Evolutionary conservation across 2,888 invertebrate species (phyloP), one percentile per base, ranked within the genome.

Genomic region (Aporophyla nigra): DNA sequence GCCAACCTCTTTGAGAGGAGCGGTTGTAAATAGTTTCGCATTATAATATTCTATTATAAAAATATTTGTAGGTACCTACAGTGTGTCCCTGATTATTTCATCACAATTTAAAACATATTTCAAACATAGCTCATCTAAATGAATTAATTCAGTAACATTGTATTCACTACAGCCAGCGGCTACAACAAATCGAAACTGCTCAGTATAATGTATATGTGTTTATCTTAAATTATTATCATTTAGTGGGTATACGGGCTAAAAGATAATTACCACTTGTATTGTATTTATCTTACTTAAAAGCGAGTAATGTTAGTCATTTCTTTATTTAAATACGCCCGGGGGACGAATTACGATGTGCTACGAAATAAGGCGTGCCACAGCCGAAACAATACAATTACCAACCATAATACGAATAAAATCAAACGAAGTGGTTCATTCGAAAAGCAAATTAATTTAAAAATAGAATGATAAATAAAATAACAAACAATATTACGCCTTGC

Each of bases 141-240:
- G 43, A 43, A 9, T 12, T 12, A 46, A 14, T 9, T 71, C 53
- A 27, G 49, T 40, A 40, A 49, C 59, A 46, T 69, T 75, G 69
- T 63, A 76, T 76, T 70, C 54, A 72, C 73, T 73, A 72, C 72
- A 71, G 62, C 49, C 54, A 66, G 66, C 63, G 54, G 53, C 62
- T 69, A 19, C 74, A 72, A 65, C 73, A 62, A 76, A 85, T 81
- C 76, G 79, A 75, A 79, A 79, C 74, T 58, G 78, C 65, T 78
- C 58, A 51, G 53, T 74, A 62, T 84, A 83, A 89, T 89, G 87
- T 89, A 88, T 86, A 71, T 65, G 71, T 74, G 81, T 80, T 86
- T 84, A 85, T 81, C 77, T 78, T 87, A 82, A 77, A 33, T 33
- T 83, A 78, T 84, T 78, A 84, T 79, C 66, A 75, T 76, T 75